A percentile compares a stretch with the other conserved stretches of the same genome.
phyloP scores from a whole-genome alignment of 2,113 vertebrate genomes.

The Anarhynchus alexandrinus region DNA sequence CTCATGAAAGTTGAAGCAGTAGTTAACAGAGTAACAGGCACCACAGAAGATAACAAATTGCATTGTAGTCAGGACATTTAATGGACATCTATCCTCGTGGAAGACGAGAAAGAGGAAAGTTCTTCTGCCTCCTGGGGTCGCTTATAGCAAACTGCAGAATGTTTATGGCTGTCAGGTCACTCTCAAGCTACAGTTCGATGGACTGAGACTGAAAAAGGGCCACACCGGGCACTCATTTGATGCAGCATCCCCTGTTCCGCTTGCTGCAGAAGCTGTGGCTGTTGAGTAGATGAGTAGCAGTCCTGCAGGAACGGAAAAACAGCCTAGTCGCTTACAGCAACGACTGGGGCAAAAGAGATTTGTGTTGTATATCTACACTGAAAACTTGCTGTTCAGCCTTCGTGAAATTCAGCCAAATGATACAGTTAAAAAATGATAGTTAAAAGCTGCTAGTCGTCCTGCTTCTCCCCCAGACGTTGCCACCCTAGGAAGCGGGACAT shows the following conservation, averaged over 20 bases:
- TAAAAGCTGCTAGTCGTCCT: background rate
- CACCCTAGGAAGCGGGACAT: background rate
- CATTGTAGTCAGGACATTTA: background rate
- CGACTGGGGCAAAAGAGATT: background rate
- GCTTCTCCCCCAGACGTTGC: background rate
- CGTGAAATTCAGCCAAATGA: background rate
- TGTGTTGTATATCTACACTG: background rate
- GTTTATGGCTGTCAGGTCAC: background rate
- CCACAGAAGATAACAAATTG: background rate
- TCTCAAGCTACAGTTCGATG: no score
- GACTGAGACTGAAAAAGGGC: background rate
- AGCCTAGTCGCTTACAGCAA: background rate
- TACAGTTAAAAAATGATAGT: background rate
- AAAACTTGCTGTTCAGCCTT: background rate
- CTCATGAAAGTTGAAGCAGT: background rate
- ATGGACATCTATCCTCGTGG: background rate
- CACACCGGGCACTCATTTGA: background rate
- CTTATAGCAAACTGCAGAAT: background rate
- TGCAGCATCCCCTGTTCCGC: background rate
- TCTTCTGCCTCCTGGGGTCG: background rate
- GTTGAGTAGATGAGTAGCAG: background rate
- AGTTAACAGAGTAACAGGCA: background rate
- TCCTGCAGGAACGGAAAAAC: background rate
- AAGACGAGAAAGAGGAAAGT: background rate
- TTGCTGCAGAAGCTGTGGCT: background rate